Evolutionary conservation across 2,113 vertebrate species (phyloP).

Genomic region (Ahaetulla prasina): DNA sequence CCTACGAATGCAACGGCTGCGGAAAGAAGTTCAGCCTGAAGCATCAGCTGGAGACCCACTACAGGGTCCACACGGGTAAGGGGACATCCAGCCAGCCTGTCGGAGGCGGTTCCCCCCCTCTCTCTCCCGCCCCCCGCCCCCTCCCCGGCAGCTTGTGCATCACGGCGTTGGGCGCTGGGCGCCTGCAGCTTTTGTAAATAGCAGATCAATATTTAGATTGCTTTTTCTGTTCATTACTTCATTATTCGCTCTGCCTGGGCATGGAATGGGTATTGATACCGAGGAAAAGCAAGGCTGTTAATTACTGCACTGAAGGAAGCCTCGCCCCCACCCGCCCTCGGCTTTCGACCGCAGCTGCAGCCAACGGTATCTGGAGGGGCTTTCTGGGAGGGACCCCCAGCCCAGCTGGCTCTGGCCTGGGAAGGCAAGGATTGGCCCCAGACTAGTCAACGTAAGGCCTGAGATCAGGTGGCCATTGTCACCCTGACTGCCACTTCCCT

Average conservation of each 20-base stretch:
- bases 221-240: constrained; percentile 84
- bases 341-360: constrained; percentile 19
- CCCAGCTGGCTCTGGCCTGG: background rate
- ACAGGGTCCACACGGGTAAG: constrained; percentile 94
- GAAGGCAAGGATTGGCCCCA: background rate
- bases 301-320: constrained; percentile 47
- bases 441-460: background rate
- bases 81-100: accelerated
- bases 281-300: constrained; percentile 52
- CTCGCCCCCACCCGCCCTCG: background rate
- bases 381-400: too few species aligned
- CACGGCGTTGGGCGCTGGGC: background rate
- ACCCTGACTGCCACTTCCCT: background rate
- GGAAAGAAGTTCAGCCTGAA: constrained; percentile 99
- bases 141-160: background rate
- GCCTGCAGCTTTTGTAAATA: constrained; percentile 66
- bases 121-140: background rate
- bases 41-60: constrained; percentile 99
- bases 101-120: background rate
- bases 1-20: constrained; percentile 94
- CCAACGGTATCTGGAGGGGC: background rate
- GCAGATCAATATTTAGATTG: constrained; percentile 72
- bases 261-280: constrained; percentile 51
- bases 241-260: constrained; percentile 72
- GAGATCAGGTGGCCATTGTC: background rate